These are phyloP conservation scores for Acanthurus leucopareius DNA, from an alignment of 2,797 vertebrate species.

Conservation along the genomic window DNA sequence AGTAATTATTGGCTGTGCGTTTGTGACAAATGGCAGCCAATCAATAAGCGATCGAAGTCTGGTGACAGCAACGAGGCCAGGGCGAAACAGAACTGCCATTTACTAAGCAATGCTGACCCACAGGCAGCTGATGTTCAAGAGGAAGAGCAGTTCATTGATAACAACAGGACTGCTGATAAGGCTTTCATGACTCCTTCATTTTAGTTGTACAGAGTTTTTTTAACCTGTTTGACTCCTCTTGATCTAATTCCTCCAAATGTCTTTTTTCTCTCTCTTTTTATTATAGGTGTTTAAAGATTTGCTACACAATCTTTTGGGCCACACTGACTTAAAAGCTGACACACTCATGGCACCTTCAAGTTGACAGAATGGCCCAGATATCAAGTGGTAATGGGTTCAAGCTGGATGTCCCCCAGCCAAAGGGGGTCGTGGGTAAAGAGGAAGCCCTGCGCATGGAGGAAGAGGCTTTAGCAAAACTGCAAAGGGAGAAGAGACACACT, in stretches of 20 bases:
- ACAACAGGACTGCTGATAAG: too few species aligned
- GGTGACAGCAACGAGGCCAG: slow-evolving; percentile 4
- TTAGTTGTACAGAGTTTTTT: too few species aligned
- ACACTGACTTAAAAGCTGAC: slow-evolving; percentile 60
- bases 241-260: slow-evolving; percentile 6
- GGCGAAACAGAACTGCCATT: not conserved
- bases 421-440: slow-evolving; percentile 94
- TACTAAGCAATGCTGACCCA: not conserved
- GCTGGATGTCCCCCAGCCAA: slow-evolving; percentile 86
- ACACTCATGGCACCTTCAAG: slow-evolving; percentile 85
- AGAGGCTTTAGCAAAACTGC: slow-evolving; percentile 95
- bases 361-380: slow-evolving; percentile 95
- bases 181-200: too few species aligned
- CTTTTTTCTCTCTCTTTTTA: not conserved
- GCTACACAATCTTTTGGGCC: slow-evolving; percentile 31
- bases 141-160: not conserved
- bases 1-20: slow-evolving; percentile 27
- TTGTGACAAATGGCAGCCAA: slow-evolving; percentile 25
- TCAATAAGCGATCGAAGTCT: slow-evolving; percentile 55
- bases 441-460: slow-evolving; percentile 98
- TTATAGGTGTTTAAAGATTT: slow-evolving; percentile 81
- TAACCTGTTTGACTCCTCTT: slow-evolving; percentile 1
- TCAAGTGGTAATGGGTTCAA: slow-evolving; percentile 93
- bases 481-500: slow-evolving; percentile 87
- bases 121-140: not conserved